Conservation (phyloP, 2,113 vertebrate genomes). For the Sinocyclocheilus grahami region DNA sequence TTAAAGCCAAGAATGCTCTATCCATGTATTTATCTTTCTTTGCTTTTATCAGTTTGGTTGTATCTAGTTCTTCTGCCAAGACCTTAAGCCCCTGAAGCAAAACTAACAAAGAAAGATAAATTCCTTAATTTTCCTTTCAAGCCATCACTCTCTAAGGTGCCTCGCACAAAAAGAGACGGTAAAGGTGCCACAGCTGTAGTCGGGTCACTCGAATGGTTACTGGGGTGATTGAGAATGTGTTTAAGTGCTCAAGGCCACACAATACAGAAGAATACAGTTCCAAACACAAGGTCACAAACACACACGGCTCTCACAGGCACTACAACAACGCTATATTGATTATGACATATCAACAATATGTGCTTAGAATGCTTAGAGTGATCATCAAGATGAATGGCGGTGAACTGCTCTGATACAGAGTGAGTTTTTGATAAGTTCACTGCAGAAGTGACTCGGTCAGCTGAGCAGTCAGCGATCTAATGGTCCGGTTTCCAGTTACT, state of each 20-base stretch:
- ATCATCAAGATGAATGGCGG: conserved; percentile 64
- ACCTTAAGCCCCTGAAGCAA: conserved; percentile 62
- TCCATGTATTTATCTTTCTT: neutral
- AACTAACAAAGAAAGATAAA: conserved; percentile 68
- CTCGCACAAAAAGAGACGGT: conserved; percentile 35
- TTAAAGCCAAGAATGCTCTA: neutral
- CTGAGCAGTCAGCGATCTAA: conserved; percentile 12
- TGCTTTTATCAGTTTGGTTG: conserved; percentile 16
- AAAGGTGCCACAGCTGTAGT: conserved; percentile 63
- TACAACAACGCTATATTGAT: conserved; percentile 62
- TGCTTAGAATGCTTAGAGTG: conserved; percentile 58
- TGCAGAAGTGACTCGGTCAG: neutral
- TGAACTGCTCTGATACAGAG: conserved; percentile 40
- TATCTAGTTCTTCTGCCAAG: conserved; percentile 43
- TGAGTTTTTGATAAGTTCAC: conserved; percentile 31
- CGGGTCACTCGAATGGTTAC: conserved; percentile 73
- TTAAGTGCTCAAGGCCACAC: conserved; percentile 74
- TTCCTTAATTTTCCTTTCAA: conserved; percentile 75
- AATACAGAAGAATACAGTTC: conserved; percentile 73
- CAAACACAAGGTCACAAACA: conserved; percentile 73
- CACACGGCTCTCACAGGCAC: conserved; percentile 14
- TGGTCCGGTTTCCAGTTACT: neutral
- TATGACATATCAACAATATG: conserved; percentile 55
- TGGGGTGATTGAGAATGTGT: conserved; percentile 78
- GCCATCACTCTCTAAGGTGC: conserved; percentile 27